Evolutionary conservation across 2,888 invertebrate genomes (phyloP).

Genomic region (Idaea dimidiata): DNA sequence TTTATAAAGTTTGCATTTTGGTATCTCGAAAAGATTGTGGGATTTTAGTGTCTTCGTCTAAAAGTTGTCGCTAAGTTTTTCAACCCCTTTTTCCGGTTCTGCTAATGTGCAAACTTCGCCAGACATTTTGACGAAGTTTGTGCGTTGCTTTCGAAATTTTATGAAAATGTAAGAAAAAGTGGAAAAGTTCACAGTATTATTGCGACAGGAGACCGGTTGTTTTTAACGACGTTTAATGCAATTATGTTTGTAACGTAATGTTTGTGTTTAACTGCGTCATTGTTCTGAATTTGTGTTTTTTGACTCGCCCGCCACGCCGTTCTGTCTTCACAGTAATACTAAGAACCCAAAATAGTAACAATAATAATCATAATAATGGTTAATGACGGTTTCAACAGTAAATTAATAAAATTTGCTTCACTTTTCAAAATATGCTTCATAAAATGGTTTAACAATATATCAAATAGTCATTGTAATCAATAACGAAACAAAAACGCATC

Average conservation of each 20-base stretch:
- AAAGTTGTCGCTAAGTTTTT: conserved; percentile 57
- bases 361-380: too few relatives aligned
- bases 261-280: conserved; percentile 8
- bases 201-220: conserved; percentile 27
- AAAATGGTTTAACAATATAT: neutral
- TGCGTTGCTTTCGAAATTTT: conserved; percentile 47
- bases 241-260: conserved; percentile 4
- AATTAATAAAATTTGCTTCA: neutral
- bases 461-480: conserved; percentile 12
- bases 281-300: neutral
- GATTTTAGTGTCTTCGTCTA: conserved; percentile 44
- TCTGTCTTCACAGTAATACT: neutral
- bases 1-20: conserved; percentile 26
- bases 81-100: conserved; percentile 61
- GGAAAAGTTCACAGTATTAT: conserved; percentile 30
- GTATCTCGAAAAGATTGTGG: conserved; percentile 35
- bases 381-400: too few relatives aligned
- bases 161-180: conserved; percentile 42
- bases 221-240: conserved; percentile 21
- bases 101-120: conserved; percentile 60
- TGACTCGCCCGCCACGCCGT: neutral
- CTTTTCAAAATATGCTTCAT: neutral
- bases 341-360: too few relatives aligned
- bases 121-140: conserved; percentile 33
- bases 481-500: conserved; percentile 22